These are phyloP conservation scores for Sylvietta virens DNA, from an alignment of 2,113 vertebrate species.

Conservation along the genomic window DNA sequence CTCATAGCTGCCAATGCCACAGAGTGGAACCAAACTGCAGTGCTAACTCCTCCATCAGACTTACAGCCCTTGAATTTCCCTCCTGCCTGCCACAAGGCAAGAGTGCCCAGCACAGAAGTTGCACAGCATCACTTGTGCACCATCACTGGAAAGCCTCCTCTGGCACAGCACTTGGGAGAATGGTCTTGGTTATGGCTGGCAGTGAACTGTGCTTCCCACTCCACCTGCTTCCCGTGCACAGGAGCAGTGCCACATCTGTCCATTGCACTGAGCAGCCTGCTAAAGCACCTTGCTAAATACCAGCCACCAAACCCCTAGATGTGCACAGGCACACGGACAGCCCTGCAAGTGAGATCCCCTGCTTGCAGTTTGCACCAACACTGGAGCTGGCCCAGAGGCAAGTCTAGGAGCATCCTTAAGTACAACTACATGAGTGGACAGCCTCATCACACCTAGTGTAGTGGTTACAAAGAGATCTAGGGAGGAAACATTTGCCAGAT, in stretches of 20 bases:
- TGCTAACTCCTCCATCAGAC: not conserved
- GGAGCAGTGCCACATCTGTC: not conserved
- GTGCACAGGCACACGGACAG: not conserved
- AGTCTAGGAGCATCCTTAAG: not conserved
- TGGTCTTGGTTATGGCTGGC: not conserved
- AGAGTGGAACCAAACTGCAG: not conserved
- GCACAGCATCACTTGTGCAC: not conserved
- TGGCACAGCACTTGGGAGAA: not conserved
- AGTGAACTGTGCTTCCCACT: not conserved
- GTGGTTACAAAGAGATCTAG: not conserved
- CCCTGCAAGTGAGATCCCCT: not conserved
- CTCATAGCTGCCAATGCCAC: not conserved
- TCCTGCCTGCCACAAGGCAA: not conserved
- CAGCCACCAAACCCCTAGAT: not conserved
- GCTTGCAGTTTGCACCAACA: not conserved
- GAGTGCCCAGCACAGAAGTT: not conserved
- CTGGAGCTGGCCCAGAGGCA: not conserved
- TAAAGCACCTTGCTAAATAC: not conserved
- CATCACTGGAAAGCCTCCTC: not conserved
- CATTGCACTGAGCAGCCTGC: rapidly evolving
- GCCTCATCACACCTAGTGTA: not conserved
- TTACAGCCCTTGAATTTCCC: not conserved
- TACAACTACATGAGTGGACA: not conserved
- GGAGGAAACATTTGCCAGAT: not conserved
- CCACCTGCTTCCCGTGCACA: not conserved